Conservation (phyloP, 2,888 invertebrate species). For the Camptogramma bilineatum region DNA sequence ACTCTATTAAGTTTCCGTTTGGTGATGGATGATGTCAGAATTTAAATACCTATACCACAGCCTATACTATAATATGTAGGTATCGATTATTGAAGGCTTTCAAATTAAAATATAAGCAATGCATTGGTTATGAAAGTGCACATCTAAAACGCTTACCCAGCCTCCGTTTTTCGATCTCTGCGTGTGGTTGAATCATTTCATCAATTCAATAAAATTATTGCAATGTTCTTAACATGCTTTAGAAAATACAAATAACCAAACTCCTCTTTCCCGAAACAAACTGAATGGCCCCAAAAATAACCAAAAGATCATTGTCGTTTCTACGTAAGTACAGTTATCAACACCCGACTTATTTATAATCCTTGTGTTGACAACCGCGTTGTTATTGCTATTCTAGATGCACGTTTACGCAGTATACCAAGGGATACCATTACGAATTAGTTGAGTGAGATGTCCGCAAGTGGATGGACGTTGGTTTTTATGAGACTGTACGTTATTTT, state of each 20-base stretch:
- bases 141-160: too few relatives aligned
- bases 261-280: conserved; percentile 16
- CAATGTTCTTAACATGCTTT: too few relatives aligned
- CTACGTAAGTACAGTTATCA: conserved; percentile 79
- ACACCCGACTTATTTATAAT: conserved; percentile 81
- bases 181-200: too few relatives aligned
- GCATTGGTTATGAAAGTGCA: too few relatives aligned
- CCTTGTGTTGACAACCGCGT: conserved; percentile 69
- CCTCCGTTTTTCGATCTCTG: too few relatives aligned
- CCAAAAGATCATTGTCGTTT: conserved; percentile 77
- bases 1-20: too few relatives aligned
- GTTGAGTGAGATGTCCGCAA: conserved; percentile 84
- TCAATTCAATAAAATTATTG: too few relatives aligned
- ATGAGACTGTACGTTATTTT: conserved; percentile 65
- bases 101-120: too few relatives aligned
- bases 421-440: conserved; percentile 77
- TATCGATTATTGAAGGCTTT: too few relatives aligned
- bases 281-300: conserved; percentile 65
- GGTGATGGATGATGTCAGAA: too few relatives aligned
- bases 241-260: neutral
- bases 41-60: too few relatives aligned
- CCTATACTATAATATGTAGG: too few relatives aligned
- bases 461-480: conserved; percentile 74
- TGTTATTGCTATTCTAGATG: conserved; percentile 77
- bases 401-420: conserved; percentile 58